phyloP scores from a whole-genome alignment of 2,113 vertebrate genomes.

The Alectura lathami region DNA sequence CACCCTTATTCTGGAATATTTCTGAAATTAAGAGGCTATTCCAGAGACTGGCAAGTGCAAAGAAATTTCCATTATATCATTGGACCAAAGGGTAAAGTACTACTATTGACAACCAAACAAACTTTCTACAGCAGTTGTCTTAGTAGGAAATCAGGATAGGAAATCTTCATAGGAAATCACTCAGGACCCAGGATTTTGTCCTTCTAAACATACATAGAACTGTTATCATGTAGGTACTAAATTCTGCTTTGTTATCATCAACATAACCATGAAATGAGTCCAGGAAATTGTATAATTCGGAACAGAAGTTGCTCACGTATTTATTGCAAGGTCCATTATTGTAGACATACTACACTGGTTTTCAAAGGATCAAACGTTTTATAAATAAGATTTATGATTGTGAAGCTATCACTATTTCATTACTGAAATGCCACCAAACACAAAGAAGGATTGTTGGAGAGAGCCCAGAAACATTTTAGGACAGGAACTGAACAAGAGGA shows the following conservation, averaged over 20 bases:
- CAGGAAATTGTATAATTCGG: neutral
- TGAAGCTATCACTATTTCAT: neutral
- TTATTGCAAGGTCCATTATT: neutral
- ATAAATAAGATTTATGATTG: neutral
- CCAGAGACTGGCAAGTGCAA: neutral
- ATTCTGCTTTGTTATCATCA: neutral
- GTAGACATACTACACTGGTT: neutral
- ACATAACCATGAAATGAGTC: neutral
- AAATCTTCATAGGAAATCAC: neutral
- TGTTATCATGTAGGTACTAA: neutral
- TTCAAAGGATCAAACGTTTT: neutral
- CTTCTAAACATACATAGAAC: neutral
- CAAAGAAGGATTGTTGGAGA: neutral
- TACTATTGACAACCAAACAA: neutral
- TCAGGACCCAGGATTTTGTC: neutral
- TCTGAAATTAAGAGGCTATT: neutral
- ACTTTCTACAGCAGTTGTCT: neutral
- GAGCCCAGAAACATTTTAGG: neutral
- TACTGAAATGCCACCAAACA: neutral
- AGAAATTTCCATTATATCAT: neutral
- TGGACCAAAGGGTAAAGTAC: neutral
- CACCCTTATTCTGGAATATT: neutral
- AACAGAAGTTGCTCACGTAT: neutral
- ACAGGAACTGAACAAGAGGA: neutral
- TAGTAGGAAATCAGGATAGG: neutral